Percentiles rank a stretch among this genome's conserved stretches.
Evolutionary conservation across 2,113 vertebrate genomes (phyloP).

Genomic region (Parotia lawesii): DNA sequence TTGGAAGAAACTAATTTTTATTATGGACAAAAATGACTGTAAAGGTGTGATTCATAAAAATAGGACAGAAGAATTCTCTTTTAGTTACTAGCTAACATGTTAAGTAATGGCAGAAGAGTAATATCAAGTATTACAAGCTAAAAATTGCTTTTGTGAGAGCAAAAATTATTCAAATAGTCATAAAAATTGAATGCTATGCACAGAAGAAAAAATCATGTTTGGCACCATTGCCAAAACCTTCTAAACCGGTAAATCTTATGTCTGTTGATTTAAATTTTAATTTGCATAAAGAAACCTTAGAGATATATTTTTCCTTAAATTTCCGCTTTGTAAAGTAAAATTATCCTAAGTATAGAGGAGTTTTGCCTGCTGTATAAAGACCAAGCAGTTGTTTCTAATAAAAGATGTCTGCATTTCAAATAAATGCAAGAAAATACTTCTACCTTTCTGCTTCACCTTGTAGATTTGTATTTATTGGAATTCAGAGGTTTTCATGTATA

Average conservation of each 20-base stretch:
- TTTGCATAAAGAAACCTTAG: background rate
- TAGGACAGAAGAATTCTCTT: background rate
- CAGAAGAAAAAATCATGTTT: background rate
- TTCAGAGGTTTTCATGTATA: background rate
- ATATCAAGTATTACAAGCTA: background rate
- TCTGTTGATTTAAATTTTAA: background rate
- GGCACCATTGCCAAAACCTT: background rate
- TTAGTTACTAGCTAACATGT: background rate
- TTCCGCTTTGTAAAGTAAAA: background rate
- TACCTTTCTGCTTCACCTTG: background rate
- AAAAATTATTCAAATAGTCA: background rate
- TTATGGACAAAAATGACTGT: background rate
- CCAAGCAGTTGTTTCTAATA: background rate
- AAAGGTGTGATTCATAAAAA: background rate
- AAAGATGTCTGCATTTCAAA: background rate
- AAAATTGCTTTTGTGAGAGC: background rate
- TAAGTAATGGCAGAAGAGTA: background rate
- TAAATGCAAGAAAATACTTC: background rate
- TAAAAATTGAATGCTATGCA: background rate
- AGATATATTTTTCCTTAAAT: background rate
- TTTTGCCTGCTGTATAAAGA: background rate
- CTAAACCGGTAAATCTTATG: background rate
- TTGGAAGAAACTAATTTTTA: background rate
- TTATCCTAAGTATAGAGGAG: background rate
- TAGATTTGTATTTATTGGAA: background rate